phyloP scores from a whole-genome alignment of 2,888 invertebrate genomes.

The Lithophane socia region DNA sequence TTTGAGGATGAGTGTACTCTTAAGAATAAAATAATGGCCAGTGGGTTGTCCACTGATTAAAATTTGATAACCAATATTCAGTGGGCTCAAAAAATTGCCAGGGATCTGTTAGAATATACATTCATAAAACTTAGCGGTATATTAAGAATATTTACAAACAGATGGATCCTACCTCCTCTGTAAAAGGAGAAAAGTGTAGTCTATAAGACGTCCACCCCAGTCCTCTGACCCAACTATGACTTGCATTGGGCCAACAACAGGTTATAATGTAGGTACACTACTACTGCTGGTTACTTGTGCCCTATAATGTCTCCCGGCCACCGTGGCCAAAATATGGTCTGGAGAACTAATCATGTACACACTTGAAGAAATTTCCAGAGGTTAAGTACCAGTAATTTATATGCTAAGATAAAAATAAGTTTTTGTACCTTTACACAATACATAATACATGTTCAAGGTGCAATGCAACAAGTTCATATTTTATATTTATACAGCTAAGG shows the following conservation, averaged over 20 bases:
- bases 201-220: neutral
- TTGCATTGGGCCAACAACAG: neutral
- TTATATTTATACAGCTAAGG: slow-evolving; percentile 13
- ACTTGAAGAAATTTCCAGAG: neutral
- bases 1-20: neutral
- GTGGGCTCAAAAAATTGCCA: neutral
- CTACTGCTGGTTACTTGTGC: too few species aligned
- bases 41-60: neutral
- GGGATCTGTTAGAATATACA: neutral
- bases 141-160: neutral
- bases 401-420: slow-evolving; percentile 5
- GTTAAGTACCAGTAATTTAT: neutral
- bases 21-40: neutral
- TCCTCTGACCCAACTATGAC: neutral
- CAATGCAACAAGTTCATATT: slow-evolving; percentile 15
- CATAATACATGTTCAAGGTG: slow-evolving; percentile 31
- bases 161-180: neutral
- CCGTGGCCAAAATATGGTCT: too few species aligned
- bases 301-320: too few species aligned
- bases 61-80: neutral
- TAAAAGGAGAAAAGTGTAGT: neutral
- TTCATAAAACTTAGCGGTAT: neutral
- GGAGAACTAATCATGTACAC: neutral
- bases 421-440: neutral
- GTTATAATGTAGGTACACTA: too few species aligned